A percentile compares a stretch with the other conserved stretches of the same genome.
Conservation (phyloP, 2,113 vertebrate species). For the Hippocampus comes region DNA sequence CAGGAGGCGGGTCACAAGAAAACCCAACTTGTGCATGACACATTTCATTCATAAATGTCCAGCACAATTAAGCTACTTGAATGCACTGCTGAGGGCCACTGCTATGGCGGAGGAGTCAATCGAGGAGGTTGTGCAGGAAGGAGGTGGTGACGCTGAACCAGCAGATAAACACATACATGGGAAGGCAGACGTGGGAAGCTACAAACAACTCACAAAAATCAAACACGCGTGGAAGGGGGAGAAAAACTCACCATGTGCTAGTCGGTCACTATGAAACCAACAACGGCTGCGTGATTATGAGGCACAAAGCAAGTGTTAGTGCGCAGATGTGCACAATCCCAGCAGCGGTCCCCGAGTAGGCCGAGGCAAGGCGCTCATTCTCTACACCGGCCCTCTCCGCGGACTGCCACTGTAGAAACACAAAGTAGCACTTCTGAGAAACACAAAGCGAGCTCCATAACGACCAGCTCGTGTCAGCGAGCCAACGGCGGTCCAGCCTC, state of each 20-base stretch:
- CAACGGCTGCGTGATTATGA: conserved; percentile 51
- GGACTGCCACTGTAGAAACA: conserved; percentile 55
- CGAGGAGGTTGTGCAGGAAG: conserved; percentile 37
- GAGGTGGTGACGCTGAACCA: conserved; percentile 63
- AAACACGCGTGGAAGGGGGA: conserved; percentile 41
- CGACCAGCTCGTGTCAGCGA: conserved; percentile 44
- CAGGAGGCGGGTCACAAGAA: conserved; percentile 58
- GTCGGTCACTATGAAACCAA: conserved; percentile 68
- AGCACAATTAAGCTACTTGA: conserved; percentile 39
- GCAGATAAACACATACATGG: conserved; percentile 55
- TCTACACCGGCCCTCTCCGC: conserved; percentile 61
- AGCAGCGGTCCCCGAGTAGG: conserved; percentile 70
- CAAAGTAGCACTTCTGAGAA: conserved; percentile 26
- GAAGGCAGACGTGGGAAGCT: conserved; percentile 59
- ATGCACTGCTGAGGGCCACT: conserved; percentile 35
- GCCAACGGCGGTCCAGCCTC: conserved; percentile 48
- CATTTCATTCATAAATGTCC: conserved; percentile 43
- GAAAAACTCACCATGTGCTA: conserved; percentile 75
- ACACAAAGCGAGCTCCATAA: conserved; percentile 45
- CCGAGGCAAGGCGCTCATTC: conserved; percentile 74
- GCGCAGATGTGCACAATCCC: conserved; percentile 73
- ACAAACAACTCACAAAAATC: conserved; percentile 45
- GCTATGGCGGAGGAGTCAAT: conserved; percentile 41
- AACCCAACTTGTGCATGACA: conserved; percentile 21
- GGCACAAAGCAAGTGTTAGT: conserved; percentile 68